These are phyloP conservation scores for Scomber colias DNA, from an alignment of 2,113 vertebrate genomes.

Conservation along the genomic window DNA sequence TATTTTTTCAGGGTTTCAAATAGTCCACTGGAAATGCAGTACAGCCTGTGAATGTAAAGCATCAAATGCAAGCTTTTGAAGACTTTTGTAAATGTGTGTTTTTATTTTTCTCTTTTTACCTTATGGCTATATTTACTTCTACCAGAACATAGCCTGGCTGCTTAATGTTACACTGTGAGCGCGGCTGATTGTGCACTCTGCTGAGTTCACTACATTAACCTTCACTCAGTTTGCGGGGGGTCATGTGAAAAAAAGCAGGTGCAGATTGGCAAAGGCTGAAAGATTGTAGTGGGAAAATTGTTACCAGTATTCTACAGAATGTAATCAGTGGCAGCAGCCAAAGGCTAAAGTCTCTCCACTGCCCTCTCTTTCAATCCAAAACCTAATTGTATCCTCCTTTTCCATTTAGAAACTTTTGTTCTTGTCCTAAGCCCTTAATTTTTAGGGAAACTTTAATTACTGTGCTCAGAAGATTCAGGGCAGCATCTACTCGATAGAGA, in stretches of 20 bases:
- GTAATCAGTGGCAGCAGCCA: neutral
- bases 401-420: neutral
- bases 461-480: neutral
- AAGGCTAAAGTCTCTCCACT: neutral
- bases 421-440: conserved; percentile 7
- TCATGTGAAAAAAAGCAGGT: neutral
- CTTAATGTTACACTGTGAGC: neutral
- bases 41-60: no score
- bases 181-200: neutral
- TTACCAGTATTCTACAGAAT: neutral
- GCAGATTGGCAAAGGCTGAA: neutral
- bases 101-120: neutral
- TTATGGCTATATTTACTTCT: neutral
- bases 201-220: neutral
- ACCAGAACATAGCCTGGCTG: no score
- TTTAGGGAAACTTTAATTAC: neutral
- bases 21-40: no score
- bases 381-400: neutral
- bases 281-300: neutral
- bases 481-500: neutral
- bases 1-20: no score
- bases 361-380: neutral
- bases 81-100: neutral
- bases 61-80: neutral
- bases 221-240: neutral